Conservation (phyloP, 2,888 invertebrate species). For the Oscheius myriophilus region DNA sequence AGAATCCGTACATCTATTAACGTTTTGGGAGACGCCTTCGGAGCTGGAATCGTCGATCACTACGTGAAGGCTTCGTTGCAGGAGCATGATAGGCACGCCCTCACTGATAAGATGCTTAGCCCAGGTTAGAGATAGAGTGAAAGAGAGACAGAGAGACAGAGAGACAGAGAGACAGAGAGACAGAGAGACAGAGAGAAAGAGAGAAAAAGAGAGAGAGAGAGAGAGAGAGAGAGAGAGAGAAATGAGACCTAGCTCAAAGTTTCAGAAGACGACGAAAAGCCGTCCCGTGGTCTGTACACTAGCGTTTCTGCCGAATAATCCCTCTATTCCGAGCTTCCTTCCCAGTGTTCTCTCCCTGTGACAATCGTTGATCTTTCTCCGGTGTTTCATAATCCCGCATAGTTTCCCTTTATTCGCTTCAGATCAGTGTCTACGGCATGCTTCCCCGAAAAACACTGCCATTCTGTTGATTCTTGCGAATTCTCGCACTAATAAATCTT, state of each 20-base stretch:
- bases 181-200: background rate
- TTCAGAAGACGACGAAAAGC: slow-evolving; percentile 29
- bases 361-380: too few species aligned
- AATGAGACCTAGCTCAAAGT: background rate
- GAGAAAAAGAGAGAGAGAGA: too few species aligned
- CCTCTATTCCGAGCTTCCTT: background rate
- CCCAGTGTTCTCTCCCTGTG: too few species aligned
- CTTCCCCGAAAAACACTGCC: too few species aligned
- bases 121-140: background rate
- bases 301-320: slow-evolving; percentile 24
- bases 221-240: too few species aligned
- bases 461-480: too few species aligned
- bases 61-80: slow-evolving; percentile 71
- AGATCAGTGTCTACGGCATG: too few species aligned
- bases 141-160: background rate
- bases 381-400: too few species aligned
- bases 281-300: slow-evolving; percentile 21
- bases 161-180: background rate
- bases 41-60: slow-evolving; percentile 76
- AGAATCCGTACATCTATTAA: slow-evolving; percentile 76
- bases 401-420: too few species aligned
- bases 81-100: slow-evolving; percentile 39
- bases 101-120: slow-evolving; percentile 8
- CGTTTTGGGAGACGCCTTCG: slow-evolving; percentile 76
- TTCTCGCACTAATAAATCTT: too few species aligned